Evolutionary conservation across 2,888 invertebrate genomes (phyloP), one percentile per base, ranked within the genome.

Genomic region (Gandaritis pyraliata): DNA sequence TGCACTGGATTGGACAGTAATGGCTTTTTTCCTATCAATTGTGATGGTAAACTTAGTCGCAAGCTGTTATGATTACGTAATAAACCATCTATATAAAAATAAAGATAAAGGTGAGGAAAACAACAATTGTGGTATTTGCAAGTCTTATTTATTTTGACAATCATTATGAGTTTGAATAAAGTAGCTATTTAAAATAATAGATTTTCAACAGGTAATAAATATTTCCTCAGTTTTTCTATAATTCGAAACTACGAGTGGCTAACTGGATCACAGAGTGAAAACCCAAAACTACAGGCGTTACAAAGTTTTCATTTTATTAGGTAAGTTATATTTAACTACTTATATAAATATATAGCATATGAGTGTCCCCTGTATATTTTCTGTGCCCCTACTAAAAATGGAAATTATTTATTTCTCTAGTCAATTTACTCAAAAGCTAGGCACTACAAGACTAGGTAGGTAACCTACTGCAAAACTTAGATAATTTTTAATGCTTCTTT

Each of bases 181-280:
- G 33, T 33, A 2, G 23, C 23, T 23, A 6, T 23, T 6, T 23
- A 23, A 23, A n/a, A 1, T 8, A 33, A 10, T 8, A 11, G 3
- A 33, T 51, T 51, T 47, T 56, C 33, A 49, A 11, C 56, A 63
- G 63, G 63, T 15, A 58, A 63, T 13, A 39, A 55, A 51, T 51
- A 54, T 38, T 12, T 63, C 18, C 38, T 58, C 11, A 58, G 58
- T 38, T 63, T 58, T 29, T 63, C 63, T 29, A 30, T 58, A 15
- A 36, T 51, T 2, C 38, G 33, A 51, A 63, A 58, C 33, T 58
- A 43, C 23, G 11, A 63, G n/a, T 52, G 38, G 54, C 36, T 63
- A 11, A 39, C 11, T 12, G n/a, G 45, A 12, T 29, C 50, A n/a
- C 6, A 49, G 4, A 36, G n/a, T n/a, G 49, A 30, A n/a, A 13